Evolutionary conservation across 2,113 vertebrate genomes (phyloP), one percentile per base, ranked within the genome.

Genomic region (Poecile atricapillus): DNA sequence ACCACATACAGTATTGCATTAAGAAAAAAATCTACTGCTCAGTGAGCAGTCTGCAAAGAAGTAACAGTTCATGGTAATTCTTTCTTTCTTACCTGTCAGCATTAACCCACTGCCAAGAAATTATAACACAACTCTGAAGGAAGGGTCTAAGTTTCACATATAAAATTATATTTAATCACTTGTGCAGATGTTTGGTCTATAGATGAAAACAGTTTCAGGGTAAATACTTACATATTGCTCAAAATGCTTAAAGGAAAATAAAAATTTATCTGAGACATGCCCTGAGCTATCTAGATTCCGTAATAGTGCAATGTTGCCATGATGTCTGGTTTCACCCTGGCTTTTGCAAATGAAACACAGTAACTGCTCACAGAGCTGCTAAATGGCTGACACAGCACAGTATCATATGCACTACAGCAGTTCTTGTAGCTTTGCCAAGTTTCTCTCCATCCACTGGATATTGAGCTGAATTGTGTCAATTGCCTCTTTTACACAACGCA

Each of bases 381-480:
- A 83, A 95, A 91, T 31, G 83, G 75, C 82, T 39, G 67, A 85
- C 80, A 87, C 35, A 85, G 59, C 77, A 73, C 23, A 73, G 24
- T 14, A 68, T 37, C 71, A 76, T n/a, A 78, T 14, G 31, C 52
- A 55, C 97, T 98, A 99, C 83, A 99, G 97, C 95, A 97, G 97
- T 15, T 74, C 31, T 5, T 37, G 59, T 49, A 99, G 97, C 4
- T 91, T 92, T 37, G 97, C 50, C 21, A 99, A 94, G 89, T 99
- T 99, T n/a, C 81, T 97, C 22, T 98, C 96, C 97, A 99, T 98
- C 99, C 99, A 99, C 62, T 97, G 98, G 91, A 98, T 98, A 96
- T 99, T 99, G 81, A 99, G 68, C 52, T 98, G 98, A 97, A 99
- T 99, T 92, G 98, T 98, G 93, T 99, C 98, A 52, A 98, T 93